Percentiles rank a stretch among this genome's conserved stretches.
phyloP scores from a whole-genome alignment of 2,113 vertebrate genomes.

The Bambusicola thoracicus region DNA sequence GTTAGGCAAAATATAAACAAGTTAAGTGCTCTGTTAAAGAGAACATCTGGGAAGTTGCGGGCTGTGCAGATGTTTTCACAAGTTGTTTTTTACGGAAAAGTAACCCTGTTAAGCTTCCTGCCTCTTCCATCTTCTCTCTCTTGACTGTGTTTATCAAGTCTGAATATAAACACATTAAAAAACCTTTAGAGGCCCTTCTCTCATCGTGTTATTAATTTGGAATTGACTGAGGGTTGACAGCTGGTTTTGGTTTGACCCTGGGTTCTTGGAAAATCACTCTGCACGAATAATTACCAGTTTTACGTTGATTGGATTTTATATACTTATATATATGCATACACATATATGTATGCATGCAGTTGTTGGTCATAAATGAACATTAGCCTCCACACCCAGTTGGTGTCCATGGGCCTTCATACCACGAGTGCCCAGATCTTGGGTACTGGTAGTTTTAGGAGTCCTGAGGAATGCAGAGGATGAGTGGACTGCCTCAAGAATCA shows the following conservation, averaged over 20 bases:
- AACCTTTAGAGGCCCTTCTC: slow-evolving; percentile 53
- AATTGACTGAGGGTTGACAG: slow-evolving; percentile 56
- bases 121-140: slow-evolving; percentile 56
- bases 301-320: background rate
- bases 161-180: slow-evolving; percentile 73
- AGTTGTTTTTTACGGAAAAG: slow-evolving; percentile 39
- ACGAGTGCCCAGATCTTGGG: background rate
- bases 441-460: background rate
- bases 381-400: background rate
- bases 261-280: slow-evolving; percentile 1
- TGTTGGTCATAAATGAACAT: background rate
- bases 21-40: slow-evolving; percentile 65
- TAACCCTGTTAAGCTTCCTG: slow-evolving; percentile 49
- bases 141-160: slow-evolving; percentile 50
- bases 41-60: slow-evolving; percentile 64
- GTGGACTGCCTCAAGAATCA: background rate
- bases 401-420: background rate
- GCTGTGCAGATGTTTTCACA: slow-evolving; percentile 62
- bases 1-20: slow-evolving; percentile 72
- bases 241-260: slow-evolving; percentile 30
- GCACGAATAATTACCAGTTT: background rate
- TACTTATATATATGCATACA: too few species aligned
- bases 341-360: background rate
- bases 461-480: background rate
- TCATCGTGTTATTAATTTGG: slow-evolving; percentile 53